Evolutionary conservation across 2,113 vertebrate species (phyloP).

Genomic region (Platysternon megacephalum): DNA sequence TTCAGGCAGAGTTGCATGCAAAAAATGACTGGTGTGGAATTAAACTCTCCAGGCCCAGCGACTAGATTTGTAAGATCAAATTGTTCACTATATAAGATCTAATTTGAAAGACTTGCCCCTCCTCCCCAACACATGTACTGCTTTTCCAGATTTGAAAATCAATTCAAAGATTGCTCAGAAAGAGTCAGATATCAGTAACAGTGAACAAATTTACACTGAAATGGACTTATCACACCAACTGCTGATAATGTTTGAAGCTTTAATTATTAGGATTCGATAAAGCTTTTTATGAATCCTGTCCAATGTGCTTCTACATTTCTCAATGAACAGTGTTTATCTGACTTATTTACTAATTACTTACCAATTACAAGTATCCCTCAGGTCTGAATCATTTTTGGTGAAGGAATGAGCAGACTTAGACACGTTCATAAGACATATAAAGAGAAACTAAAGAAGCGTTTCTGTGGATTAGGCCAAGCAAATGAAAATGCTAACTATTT

Average conservation of each 20-base stretch:
- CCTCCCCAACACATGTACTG: neutral
- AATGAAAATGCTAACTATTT: neutral
- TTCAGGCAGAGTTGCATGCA: neutral
- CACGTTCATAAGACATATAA: neutral
- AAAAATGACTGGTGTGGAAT: neutral
- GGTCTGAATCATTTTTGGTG: slow-evolving; percentile 59
- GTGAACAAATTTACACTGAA: slow-evolving; percentile 18
- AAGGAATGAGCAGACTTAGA: slow-evolving; percentile 29
- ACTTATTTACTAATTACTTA: slow-evolving; percentile 72
- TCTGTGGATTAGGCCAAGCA: neutral
- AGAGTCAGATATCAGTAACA: slow-evolving; percentile 21
- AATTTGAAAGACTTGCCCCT: neutral
- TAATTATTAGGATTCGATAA: slow-evolving; percentile 65
- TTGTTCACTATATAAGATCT: neutral
- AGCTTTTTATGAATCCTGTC: slow-evolving; percentile 42
- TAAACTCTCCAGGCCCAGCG: accelerated
- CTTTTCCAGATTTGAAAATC: slow-evolving; percentile 33
- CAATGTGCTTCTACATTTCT: slow-evolving; percentile 51
- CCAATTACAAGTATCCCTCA: slow-evolving; percentile 49
- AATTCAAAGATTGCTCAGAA: slow-evolving; percentile 17
- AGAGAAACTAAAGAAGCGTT: slow-evolving; percentile 35
- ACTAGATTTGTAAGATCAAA: neutral
- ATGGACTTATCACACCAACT: slow-evolving; percentile 45
- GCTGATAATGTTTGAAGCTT: slow-evolving; percentile 43
- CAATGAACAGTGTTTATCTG: slow-evolving; percentile 53